Evolutionary conservation across 2,797 vertebrate species (phyloP).

Genomic region (Pygocentrus nattereri): DNA sequence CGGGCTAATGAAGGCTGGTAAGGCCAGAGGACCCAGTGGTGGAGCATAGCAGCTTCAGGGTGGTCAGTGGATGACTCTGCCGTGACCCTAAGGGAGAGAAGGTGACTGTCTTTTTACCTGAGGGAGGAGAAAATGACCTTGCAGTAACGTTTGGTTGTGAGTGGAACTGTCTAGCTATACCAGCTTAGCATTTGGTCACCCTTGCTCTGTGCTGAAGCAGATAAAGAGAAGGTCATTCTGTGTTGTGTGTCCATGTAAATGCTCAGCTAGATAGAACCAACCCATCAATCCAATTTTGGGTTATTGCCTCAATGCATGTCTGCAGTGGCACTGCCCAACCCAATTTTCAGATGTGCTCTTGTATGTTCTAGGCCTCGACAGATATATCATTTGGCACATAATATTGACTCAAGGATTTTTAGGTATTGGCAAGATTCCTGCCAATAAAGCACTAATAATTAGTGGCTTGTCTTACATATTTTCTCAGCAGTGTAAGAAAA

Average conservation of each 20-base stretch:
- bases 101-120: not conserved
- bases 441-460: no score
- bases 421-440: no score
- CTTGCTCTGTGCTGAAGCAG: not conserved
- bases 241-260: not conserved
- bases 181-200: not conserved
- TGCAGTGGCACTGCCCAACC: no score
- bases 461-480: no score
- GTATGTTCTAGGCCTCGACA: no score
- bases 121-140: not conserved
- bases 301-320: no score
- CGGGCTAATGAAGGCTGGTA: not conserved
- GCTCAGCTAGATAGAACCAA: not conserved
- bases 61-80: conserved; percentile 10
- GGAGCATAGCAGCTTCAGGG: conserved; percentile 22
- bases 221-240: not conserved
- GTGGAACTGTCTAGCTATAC: not conserved
- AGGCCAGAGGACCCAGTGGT: conserved; percentile 22
- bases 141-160: not conserved
- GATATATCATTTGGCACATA: no score
- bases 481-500: no score
- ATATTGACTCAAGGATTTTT: no score
- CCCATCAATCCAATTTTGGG: no score
- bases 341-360: no score
- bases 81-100: not conserved